Conservation (phyloP, 2,797 vertebrate genomes). For the Hirundo rustica region DNA sequence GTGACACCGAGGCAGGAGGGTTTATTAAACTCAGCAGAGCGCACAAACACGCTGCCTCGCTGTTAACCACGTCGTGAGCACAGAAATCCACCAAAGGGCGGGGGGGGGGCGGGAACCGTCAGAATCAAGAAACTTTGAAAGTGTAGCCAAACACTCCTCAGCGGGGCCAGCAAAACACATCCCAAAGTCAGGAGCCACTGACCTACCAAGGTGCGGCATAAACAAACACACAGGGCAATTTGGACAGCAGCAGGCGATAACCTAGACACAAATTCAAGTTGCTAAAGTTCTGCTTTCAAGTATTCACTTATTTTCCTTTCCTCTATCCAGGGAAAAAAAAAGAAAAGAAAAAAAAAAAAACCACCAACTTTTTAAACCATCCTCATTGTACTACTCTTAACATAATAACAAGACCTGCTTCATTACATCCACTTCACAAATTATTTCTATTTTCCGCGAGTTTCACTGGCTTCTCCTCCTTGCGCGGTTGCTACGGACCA, state of each 20-base stretch:
- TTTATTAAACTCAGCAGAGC: not conserved
- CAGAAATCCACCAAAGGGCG: not conserved
- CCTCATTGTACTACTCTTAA: not conserved
- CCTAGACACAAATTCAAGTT: not conserved
- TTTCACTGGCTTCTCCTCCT: not conserved
- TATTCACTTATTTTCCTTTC: not conserved
- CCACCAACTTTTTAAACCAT: not conserved
- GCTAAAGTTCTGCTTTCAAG: not conserved
- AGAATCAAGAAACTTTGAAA: not conserved
- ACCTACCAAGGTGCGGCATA: not conserved
- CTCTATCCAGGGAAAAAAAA: too few relatives aligned
- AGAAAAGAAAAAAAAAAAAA: fast-evolving
- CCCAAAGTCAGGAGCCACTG: not conserved
- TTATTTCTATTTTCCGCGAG: not conserved
- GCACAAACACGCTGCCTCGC: not conserved
- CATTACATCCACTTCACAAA: not conserved
- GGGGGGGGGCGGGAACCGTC: fast-evolving
- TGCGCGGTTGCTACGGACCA: not conserved
- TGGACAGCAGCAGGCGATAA: not conserved
- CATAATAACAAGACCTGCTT: not conserved
- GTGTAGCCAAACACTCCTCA: not conserved
- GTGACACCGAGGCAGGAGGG: not conserved
- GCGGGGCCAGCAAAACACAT: not conserved
- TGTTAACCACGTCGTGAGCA: fast-evolving
- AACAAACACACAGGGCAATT: not conserved